Evolutionary conservation across 2,888 invertebrate genomes (phyloP), one percentile per base, ranked within the genome.

Genomic region (Sepiola atlantica): DNA sequence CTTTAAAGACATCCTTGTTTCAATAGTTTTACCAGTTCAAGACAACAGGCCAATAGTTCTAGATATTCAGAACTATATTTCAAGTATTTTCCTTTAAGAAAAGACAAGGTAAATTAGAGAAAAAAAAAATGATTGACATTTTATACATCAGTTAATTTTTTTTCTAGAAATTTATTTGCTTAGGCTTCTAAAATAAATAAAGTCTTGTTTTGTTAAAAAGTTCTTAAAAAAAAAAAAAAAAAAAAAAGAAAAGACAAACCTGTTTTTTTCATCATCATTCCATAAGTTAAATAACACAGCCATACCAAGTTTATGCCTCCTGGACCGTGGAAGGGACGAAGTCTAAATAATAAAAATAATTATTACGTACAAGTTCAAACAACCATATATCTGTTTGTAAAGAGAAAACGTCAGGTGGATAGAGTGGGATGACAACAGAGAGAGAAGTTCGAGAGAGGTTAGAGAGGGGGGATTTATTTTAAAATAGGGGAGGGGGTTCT

Each of bases 261-360:
- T 93, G 57, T 93, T 96, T 90, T 95, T 96, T 94, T 96, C 96
- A 92, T 96, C 95, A 93, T 96, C 97, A 94, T 96, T 96, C 94
- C 96, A 95, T 90, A 97, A 95, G 91, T 96, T 96, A 94, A 98
- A 98, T 94, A 98, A 97, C 95, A 98, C 98, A 21, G 98, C 98
- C 57, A 98, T 97, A 1, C 98, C 98, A 28, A 98, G 97, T 96
- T 98, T 98, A 4, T 98, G 98, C 21, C 95, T 97, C 96, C 94
- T 95, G 28, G 92, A 95, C 55, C 90, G 54, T 21, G 90, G 94
- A 35, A 91, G 94, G 32, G 57, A 93, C 57, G 93, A 93, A 35
- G 92, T 92, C 92, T 92, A n/a, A 18, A 54, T 77, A 77, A 77
- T n/a, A 3, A 77, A 77, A 77, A 24, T 16, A 77, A 32, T 45